phyloP scores from a whole-genome alignment of 2,113 vertebrate genomes.

The Phainopepla nitens region DNA sequence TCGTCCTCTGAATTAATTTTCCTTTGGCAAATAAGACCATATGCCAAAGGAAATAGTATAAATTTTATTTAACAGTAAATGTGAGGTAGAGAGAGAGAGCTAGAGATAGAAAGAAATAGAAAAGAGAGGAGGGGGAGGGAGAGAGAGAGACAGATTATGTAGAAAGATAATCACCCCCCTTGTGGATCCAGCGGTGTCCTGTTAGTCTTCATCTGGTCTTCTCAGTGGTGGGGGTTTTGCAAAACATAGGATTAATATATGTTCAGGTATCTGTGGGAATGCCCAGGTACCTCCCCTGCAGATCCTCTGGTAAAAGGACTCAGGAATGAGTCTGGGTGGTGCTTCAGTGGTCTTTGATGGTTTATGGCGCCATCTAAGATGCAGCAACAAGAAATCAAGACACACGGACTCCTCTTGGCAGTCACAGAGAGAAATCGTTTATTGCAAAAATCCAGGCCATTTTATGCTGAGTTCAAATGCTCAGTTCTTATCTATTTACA shows the following conservation, averaged over 20 bases:
- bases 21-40: not conserved
- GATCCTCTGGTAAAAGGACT: not conserved
- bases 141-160: not conserved
- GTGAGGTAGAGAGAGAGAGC: not conserved
- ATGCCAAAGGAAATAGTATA: not conserved
- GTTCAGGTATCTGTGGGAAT: not conserved
- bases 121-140: not conserved
- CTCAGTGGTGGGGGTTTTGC: not conserved
- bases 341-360: not conserved
- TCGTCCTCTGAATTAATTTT: too few relatives aligned
- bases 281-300: not conserved
- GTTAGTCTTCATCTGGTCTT: not conserved
- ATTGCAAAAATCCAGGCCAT: not conserved
- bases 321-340: not conserved
- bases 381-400: not conserved
- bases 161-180: not conserved
- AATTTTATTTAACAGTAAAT: not conserved
- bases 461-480: not conserved
- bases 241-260: not conserved
- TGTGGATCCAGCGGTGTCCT: not conserved
- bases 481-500: not conserved
- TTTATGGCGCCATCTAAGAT: not conserved
- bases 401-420: not conserved
- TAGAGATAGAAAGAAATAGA: not conserved
- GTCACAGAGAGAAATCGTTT: not conserved